Evolutionary conservation across 2,113 vertebrate genomes (phyloP).

Genomic region (Vulpes ferrilata): DNA sequence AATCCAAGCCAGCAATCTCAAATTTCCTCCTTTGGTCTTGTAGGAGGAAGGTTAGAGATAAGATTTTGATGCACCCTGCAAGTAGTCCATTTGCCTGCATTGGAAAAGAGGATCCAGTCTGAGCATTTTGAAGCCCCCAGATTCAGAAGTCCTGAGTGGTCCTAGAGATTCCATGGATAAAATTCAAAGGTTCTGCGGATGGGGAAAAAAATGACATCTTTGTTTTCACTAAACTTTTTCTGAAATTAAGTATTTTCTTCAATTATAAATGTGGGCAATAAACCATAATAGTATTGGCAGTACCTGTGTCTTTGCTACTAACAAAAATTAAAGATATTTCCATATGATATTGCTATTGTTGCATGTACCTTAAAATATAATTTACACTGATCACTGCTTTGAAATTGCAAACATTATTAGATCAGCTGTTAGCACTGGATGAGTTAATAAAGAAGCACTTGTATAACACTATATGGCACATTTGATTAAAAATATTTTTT

Average conservation of each 20-base stretch:
- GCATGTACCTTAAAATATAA: not conserved
- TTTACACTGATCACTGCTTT: conserved; percentile 50
- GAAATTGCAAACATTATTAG: conserved; percentile 64
- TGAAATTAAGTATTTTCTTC: conserved; percentile 56
- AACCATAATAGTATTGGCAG: not conserved
- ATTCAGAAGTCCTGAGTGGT: not conserved
- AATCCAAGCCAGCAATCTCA: conserved; percentile 18
- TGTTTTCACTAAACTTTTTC: conserved; percentile 37
- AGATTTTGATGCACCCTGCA: not conserved
- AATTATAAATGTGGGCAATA: not conserved
- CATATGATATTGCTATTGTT: not conserved
- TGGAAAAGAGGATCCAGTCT: not conserved
- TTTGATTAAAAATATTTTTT: conserved; percentile 70
- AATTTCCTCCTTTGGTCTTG: not conserved
- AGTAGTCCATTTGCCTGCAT: not conserved
- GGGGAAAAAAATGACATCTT: not conserved
- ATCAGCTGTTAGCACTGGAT: not conserved
- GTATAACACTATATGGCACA: not conserved
- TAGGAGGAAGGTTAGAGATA: not conserved
- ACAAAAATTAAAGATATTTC: conserved; percentile 55
- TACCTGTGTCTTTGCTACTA: not conserved
- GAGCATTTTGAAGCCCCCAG: not conserved
- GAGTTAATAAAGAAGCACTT: conserved; percentile 57
- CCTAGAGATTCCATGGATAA: not conserved
- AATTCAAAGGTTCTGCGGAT: conserved; percentile 9